A percentile compares a stretch with the other conserved stretches of the same genome.
phyloP scores from a whole-genome alignment of 2,113 vertebrate genomes.

The Plecturocebus donacophilus region DNA sequence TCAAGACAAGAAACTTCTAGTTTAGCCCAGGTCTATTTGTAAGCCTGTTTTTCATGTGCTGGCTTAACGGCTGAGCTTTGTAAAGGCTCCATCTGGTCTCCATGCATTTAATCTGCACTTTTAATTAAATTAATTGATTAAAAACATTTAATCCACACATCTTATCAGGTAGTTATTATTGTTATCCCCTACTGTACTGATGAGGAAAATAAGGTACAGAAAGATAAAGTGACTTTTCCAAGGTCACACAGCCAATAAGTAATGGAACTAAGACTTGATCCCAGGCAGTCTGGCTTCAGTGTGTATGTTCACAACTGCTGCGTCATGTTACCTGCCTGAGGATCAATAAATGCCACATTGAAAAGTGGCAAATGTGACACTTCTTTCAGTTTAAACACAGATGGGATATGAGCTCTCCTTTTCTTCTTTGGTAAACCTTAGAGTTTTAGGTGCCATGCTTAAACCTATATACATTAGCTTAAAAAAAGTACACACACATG shows the following conservation, averaged over 20 bases:
- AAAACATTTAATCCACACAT: not conserved
- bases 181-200: not conserved
- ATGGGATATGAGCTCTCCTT: not conserved
- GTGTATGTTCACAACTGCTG: not conserved
- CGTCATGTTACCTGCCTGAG: too few species aligned
- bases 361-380: not conserved
- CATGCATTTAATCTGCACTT: not conserved
- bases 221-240: not conserved
- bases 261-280: not conserved
- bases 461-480: not conserved
- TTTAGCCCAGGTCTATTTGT: not conserved
- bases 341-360: not conserved
- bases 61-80: not conserved
- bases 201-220: not conserved
- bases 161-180: not conserved
- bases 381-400: not conserved
- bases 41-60: not conserved
- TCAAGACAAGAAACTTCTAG: not conserved
- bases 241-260: not conserved
- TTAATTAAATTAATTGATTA: not conserved
- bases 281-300: not conserved
- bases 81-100: not conserved
- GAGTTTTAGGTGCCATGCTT: not conserved
- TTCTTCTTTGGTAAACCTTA: not conserved
- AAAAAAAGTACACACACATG: not conserved